Evolutionary conservation across 2,797 vertebrate species (phyloP), one percentile per base, ranked within the genome.

Genomic region (Merluccius polli): DNA sequence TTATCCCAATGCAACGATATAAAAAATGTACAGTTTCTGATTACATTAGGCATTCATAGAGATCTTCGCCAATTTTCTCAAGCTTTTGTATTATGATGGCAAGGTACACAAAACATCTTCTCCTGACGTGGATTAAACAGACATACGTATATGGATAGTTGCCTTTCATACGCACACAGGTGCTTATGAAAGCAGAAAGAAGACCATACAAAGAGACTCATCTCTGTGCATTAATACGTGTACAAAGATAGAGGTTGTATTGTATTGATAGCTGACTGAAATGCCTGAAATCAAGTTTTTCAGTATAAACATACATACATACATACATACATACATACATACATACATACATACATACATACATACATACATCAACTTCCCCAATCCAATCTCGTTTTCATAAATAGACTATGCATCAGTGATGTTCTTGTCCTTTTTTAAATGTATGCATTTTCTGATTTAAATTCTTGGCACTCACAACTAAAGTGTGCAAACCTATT

Each of bases 261-360:
- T 73, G 70, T 72, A 76, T 76, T 78, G 75, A 78, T 86, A 68
- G 81, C 86, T 76, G 73, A 77, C 78, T 80, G 27, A 77, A 35
- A 75, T 73, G 33, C 1, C 8, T 73, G 21, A 79, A 85, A 38
- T 81, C 79, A 27, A 27, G 33, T 77, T 84, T 75, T 69, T 41
- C 31, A 75, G 70, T 70, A n/a, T n/a, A n/a, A n/a, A n/a, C n/a
- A 80, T 86, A 48, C 44, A 9, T 79, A 79, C 77, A 77, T 48
- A 16, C 44, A 70, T 76, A 75, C 71, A 76, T 78, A n/a, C n/a
- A 80, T 86, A 48, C 44, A 9, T 79, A 79, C 77, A 77, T 48
- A 16, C 44, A 70, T 76, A 75, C 71, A 76, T 78, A n/a, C n/a
- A n/a, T n/a, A n/a, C n/a, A 80, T 86, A 48, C 44, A 9, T 79